A percentile compares a stretch with the other conserved stretches of the same genome.
Conservation (phyloP, 2,888 invertebrate species). For the Ectemnius cavifrons region DNA sequence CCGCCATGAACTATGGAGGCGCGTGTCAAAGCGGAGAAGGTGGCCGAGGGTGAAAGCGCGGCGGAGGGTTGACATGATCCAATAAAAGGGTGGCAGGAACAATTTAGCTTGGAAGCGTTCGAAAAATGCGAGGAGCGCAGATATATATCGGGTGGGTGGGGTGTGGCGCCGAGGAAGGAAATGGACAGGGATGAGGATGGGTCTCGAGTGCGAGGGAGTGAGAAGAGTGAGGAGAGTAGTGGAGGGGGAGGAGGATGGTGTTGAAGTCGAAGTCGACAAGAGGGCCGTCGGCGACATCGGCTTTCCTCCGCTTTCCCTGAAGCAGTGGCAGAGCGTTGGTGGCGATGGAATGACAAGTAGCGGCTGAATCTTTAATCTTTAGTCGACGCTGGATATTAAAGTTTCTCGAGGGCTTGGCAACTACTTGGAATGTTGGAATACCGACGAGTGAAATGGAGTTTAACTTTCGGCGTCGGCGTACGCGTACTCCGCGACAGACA, state of each 20-base stretch:
- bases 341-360: conserved; percentile 73
- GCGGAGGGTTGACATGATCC: too few relatives aligned
- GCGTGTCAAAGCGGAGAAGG: too few relatives aligned
- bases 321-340: conserved; percentile 25
- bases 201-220: conserved; percentile 7
- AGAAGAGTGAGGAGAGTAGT: too few relatives aligned
- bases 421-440: conserved; percentile 67
- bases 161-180: not conserved
- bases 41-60: too few relatives aligned
- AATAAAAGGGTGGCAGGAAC: conserved; percentile 26
- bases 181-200: not conserved
- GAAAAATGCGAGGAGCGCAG: conserved; percentile 27
- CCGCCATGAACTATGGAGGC: too few relatives aligned
- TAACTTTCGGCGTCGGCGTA: conserved; percentile 47
- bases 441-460: conserved; percentile 62
- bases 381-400: conserved; percentile 70
- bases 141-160: conserved; percentile 13
- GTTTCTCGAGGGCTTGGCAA: conserved; percentile 68
- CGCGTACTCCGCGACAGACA: not conserved
- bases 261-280: conserved; percentile 21
- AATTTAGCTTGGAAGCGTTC: conserved; percentile 35
- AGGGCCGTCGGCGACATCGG: conserved; percentile 9
- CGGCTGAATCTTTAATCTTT: conserved; percentile 73
- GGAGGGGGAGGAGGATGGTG: too few relatives aligned
- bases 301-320: conserved; percentile 16